Base-by-base conservation (phyloP, 1,140 invertebrate genomes). In the Scaptomyza montana region DNA sequence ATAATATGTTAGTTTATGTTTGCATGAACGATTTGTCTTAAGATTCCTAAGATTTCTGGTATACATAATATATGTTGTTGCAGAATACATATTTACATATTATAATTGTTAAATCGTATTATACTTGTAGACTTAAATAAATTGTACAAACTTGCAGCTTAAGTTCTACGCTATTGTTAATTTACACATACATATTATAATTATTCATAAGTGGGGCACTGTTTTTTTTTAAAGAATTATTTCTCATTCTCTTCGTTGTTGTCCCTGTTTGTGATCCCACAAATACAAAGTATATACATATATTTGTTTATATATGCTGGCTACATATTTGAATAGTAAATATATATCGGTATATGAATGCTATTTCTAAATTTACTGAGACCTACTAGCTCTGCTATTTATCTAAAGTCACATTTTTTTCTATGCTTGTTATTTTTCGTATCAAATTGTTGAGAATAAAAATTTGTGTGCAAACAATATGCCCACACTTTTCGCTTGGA, bases 71-170 rank as follows among this genome's bases (percentile, higher is more conserved):
- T 47, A 47, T 19, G 19, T 47, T 6, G 21, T 47, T 21, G 7
- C 19, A 21, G 46, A 47, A 47, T 47, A 47, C 19, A 28, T 28
- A 25, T 49, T 47, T 47, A 54, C 16, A 21, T 28, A 9, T 46
- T 51, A 50, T 67, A 7, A 1, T 39, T 39, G 36, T 43, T 39
- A 51, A 46, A 36, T 43, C 10, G 16, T 50, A 25, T 55, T 33
- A 30, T 55, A 64, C 33, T 55, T 55, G 7, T 46, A 28, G 36
- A 30, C 54, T 49, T 75, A 65, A 33, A 61, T 56, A 71, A 59
- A 56, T 65, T 8, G 46, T 60, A 65, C 56, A 72, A 43, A 28
- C 66, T 74, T 25, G 59, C 19, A 8, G 19, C 71, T 74, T 74
- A 68, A 55, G 33, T 21, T 16, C 45, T 67, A 62, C 12, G 9